A percentile compares a stretch with the other conserved stretches of the same genome.
Conservation (phyloP, 2,797 vertebrate genomes). For the Oryzias sinensis region DNA sequence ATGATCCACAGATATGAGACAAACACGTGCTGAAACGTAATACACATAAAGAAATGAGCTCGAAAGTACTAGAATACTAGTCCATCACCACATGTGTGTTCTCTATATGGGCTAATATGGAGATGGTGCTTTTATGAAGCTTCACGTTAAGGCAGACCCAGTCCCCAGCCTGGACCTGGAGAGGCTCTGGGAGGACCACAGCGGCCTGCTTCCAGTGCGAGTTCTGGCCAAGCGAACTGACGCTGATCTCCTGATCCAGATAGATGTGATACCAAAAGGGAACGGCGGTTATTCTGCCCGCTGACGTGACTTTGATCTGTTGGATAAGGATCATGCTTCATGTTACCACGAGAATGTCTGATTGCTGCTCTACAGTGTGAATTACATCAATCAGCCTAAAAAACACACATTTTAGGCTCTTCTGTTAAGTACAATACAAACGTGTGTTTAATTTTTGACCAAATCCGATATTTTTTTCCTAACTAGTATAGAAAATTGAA, state of each 20-base stretch:
- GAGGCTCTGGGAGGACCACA: constrained; percentile 85
- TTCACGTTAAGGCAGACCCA: constrained; percentile 83
- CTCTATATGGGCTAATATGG: constrained; percentile 77
- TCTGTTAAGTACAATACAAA: no score
- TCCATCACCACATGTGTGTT: constrained; percentile 40
- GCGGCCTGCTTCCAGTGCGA: constrained; percentile 98
- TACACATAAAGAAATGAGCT: constrained; percentile 2
- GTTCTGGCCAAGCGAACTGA: constrained; percentile 84
- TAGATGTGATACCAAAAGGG: constrained; percentile 96
- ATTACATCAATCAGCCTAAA: not conserved
- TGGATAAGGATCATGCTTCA: not conserved
- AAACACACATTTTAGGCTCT: not conserved
- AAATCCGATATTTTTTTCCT: no score
- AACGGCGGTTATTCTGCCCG: constrained; percentile 88
- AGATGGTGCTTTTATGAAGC: constrained; percentile 92
- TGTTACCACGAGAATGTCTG: no score
- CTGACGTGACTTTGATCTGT: constrained; percentile 81
- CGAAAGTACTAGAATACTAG: constrained; percentile 7
- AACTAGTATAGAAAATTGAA: no score
- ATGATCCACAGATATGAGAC: not conserved
- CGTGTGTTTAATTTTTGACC: no score
- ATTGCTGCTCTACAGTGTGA: not conserved
- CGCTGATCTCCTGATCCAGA: constrained; percentile 82
- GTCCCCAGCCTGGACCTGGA: constrained; percentile 81
- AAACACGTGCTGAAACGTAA: not conserved